These are phyloP conservation scores for Cepphus grylle DNA, from an alignment of 2,113 vertebrate species.

Conservation along the genomic window DNA sequence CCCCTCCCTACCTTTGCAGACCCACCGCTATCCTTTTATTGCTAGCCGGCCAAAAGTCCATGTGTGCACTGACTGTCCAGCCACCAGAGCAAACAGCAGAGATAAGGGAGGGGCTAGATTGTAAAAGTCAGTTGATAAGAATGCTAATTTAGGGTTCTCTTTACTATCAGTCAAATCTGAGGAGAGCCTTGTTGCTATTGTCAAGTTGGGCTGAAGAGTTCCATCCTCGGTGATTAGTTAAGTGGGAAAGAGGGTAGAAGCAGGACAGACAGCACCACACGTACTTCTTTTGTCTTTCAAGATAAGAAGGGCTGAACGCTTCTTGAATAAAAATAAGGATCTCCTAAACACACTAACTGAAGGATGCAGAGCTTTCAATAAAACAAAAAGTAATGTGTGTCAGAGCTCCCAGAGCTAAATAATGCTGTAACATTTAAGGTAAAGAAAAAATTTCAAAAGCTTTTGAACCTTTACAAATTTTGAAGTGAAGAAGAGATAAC, in stretches of 20 bases:
- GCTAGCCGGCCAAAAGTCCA: neutral
- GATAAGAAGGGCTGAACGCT: neutral
- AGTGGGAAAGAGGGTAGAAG: neutral
- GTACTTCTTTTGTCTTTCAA: neutral
- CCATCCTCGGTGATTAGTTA: neutral
- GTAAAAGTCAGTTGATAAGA: neutral
- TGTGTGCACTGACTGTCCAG: neutral
- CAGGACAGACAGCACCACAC: neutral
- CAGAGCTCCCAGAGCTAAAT: neutral
- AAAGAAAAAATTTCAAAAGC: neutral
- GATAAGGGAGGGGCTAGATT: neutral
- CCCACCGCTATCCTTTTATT: neutral
- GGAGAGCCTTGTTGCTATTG: neutral
- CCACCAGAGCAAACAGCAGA: neutral
- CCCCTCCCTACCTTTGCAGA: neutral
- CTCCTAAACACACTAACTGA: neutral
- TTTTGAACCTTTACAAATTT: neutral
- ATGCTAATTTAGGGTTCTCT: neutral
- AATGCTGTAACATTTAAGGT: neutral
- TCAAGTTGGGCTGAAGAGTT: neutral
- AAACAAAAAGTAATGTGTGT: neutral
- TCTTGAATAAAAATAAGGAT: neutral
- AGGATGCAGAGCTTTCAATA: neutral
- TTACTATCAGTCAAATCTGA: neutral
- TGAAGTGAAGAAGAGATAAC: neutral